phyloP scores from a whole-genome alignment of 2,113 vertebrate genomes.

The Podarcis muralis region DNA sequence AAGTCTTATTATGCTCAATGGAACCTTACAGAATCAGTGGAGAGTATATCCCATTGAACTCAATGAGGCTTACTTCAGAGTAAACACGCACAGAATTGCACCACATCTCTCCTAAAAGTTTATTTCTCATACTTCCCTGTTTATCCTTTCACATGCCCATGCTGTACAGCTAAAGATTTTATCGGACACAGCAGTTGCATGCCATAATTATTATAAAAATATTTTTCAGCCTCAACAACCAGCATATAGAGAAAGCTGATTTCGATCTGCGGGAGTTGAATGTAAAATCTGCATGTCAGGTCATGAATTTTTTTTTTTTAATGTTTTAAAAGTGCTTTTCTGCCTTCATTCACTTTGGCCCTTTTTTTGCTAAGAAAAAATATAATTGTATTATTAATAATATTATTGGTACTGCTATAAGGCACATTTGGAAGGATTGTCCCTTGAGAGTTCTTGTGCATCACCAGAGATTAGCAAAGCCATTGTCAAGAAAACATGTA shows the following conservation, averaged over 20 bases:
- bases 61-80: background rate
- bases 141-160: background rate
- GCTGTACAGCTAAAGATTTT: slow-evolving; percentile 22
- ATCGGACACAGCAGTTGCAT: background rate
- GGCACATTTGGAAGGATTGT: slow-evolving; percentile 62
- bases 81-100: background rate
- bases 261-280: slow-evolving; percentile 17
- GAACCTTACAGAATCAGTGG: background rate
- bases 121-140: background rate
- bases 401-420: slow-evolving; percentile 53
- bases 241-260: slow-evolving; percentile 15
- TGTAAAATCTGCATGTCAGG: background rate
- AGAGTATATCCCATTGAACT: background rate
- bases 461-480: slow-evolving; percentile 82
- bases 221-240: background rate
- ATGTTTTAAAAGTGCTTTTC: no score
- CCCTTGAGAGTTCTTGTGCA: slow-evolving; percentile 43
- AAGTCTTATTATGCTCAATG: background rate
- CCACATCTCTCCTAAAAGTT: background rate
- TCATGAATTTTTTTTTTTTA: slow-evolving; percentile 40
- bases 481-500: slow-evolving; percentile 78
- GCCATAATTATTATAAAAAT: background rate
- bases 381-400: slow-evolving; percentile 74
- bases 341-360: slow-evolving; percentile 26
- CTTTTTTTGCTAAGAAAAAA: slow-evolving; percentile 58